Conservation (phyloP, 37 sponge, comb jelly and placozoan genomes). For the Dysidea cf. avara region DNA sequence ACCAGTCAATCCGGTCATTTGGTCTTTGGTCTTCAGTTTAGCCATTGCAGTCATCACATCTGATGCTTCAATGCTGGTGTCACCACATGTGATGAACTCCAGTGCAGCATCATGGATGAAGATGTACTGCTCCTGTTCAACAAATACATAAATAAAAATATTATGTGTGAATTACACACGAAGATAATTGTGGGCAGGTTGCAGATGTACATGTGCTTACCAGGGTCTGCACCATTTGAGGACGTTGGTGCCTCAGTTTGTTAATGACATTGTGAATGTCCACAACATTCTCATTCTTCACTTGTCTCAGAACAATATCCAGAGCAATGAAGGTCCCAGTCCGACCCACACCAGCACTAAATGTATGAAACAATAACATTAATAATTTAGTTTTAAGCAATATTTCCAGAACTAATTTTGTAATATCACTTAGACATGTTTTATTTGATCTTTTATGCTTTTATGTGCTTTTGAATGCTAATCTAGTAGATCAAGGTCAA, state of each 20-base stretch:
- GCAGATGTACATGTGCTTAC: slow-evolving; percentile 21
- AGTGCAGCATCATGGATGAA: slow-evolving; percentile 66
- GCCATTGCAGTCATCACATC: slow-evolving; percentile 29
- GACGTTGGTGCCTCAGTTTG: slow-evolving; percentile 59
- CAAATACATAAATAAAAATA: too few relatives aligned
- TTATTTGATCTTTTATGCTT: too few relatives aligned
- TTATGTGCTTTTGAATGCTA: too few relatives aligned
- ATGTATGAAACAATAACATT: too few relatives aligned
- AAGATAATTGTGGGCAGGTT: too few relatives aligned
- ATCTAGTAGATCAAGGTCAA: too few relatives aligned
- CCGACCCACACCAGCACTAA: slow-evolving; percentile 84
- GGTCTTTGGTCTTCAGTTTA: slow-evolving; percentile 21
- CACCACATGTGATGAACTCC: slow-evolving; percentile 55
- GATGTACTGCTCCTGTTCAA: too few relatives aligned
- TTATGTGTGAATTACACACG: too few relatives aligned
- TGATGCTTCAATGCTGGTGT: slow-evolving; percentile 45
- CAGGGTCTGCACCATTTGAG: slow-evolving; percentile 71
- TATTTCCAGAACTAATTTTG: too few relatives aligned
- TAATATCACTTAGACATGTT: too few relatives aligned
- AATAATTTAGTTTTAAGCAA: too few relatives aligned
- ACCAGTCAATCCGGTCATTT: slow-evolving; percentile 30
- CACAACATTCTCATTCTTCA: slow-evolving; percentile 37
- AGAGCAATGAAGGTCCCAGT: slow-evolving; percentile 71
- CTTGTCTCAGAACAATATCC: slow-evolving; percentile 58
- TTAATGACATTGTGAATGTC: slow-evolving; percentile 48